A percentile compares a stretch with the other conserved stretches of the same genome.
Evolutionary conservation across 2,113 vertebrate species (phyloP).

Genomic region (Pteruthius melanotis): DNA sequence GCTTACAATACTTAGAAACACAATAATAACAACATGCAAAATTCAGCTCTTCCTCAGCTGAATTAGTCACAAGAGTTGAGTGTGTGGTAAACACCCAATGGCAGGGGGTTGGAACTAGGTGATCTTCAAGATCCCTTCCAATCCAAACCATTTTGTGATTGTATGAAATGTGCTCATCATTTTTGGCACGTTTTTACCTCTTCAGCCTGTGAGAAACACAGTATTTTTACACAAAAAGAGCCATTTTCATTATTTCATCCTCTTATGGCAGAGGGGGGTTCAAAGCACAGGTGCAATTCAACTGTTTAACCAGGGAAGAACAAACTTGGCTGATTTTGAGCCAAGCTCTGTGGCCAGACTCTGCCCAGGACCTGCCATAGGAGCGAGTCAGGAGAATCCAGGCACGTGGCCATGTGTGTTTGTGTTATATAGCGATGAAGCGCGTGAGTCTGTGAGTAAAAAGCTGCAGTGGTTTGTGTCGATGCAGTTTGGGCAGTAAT

Average conservation of each 20-base stretch:
- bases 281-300: not conserved
- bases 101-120: not conserved
- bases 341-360: not conserved
- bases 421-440: accelerated
- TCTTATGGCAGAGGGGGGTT: not conserved
- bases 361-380: not conserved
- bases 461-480: not conserved
- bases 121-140: not conserved
- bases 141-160: no score
- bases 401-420: accelerated
- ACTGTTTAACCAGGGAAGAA: no score
- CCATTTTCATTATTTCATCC: not conserved
- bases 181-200: not conserved
- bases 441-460: no score
- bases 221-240: not conserved
- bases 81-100: not conserved
- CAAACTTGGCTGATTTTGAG: not conserved
- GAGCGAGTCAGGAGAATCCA: not conserved
- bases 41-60: not conserved
- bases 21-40: not conserved
- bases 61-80: not conserved
- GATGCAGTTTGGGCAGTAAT: not conserved
- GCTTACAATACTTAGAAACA: not conserved
- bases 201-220: not conserved
- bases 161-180: accelerated